Conservation (phyloP, 2,113 vertebrate species). For the Elgaria multicarinata region DNA sequence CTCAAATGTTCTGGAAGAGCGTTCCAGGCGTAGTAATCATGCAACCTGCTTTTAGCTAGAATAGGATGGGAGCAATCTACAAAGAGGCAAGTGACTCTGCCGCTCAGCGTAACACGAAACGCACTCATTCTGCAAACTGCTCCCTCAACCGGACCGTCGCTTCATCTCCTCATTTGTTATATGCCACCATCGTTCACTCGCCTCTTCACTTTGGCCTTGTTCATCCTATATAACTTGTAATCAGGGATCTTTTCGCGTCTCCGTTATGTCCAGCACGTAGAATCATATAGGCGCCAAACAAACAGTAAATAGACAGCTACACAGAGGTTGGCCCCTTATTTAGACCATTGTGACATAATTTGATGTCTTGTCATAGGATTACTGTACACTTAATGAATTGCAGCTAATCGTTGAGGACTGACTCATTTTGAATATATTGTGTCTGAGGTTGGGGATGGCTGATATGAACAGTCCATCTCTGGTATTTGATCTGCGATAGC, state of each 20-base stretch:
- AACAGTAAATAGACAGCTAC: background rate
- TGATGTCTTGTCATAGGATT: background rate
- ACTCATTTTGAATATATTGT: background rate
- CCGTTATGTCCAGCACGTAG: background rate
- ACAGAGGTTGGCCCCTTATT: background rate
- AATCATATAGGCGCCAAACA: background rate
- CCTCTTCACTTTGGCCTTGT: background rate
- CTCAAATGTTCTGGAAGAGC: too few species aligned
- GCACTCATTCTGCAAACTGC: background rate
- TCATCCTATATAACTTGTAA: background rate
- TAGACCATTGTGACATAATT: background rate
- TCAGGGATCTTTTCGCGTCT: background rate
- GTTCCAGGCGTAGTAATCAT: too few species aligned
- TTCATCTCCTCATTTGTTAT: background rate
- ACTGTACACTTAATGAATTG: background rate
- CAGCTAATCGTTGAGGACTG: background rate
- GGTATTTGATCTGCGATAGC: background rate
- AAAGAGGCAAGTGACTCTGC: too few species aligned
- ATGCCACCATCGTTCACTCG: background rate
- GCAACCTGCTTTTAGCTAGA: background rate
- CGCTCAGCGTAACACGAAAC: background rate
- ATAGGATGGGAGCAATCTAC: background rate
- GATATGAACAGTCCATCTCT: background rate
- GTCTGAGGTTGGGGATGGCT: background rate
- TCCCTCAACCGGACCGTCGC: background rate